phyloP scores from a whole-genome alignment of 2,113 vertebrate species.

The Litocranius walleri region DNA sequence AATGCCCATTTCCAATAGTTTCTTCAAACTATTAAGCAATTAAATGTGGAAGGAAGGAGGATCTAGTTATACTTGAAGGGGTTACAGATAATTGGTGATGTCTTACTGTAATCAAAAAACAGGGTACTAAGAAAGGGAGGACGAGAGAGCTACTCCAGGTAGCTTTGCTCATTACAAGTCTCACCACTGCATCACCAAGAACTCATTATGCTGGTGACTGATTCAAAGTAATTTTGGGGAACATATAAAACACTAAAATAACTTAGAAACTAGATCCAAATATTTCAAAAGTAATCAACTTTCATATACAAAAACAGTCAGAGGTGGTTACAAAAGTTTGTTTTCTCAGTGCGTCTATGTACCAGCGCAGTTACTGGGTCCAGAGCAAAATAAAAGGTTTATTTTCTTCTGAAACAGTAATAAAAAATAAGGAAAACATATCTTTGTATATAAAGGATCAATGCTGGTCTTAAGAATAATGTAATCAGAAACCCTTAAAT shows the following conservation, averaged over 20 bases:
- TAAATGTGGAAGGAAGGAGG: constrained; percentile 90
- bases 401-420: constrained; percentile 91
- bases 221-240: constrained; percentile 86
- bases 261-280: constrained; percentile 99
- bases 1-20: constrained; percentile 92
- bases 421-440: constrained; percentile 91
- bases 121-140: constrained; percentile 87
- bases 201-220: constrained; percentile 90
- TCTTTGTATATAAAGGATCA: constrained; percentile 99
- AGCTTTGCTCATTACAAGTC: constrained; percentile 81
- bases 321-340: constrained; percentile 93
- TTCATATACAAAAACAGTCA: constrained; percentile 98
- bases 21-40: constrained; percentile 96
- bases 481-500: constrained; percentile 98
- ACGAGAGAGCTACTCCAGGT: constrained; percentile 92
- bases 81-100: constrained; percentile 77
- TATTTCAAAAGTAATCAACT: constrained; percentile 96
- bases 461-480: constrained; percentile 98
- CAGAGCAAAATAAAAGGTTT: constrained; percentile 96
- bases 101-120: constrained; percentile 85
- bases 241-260: constrained; percentile 99
- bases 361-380: constrained; percentile 97
- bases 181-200: constrained; percentile 85
- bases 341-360: constrained; percentile 99
- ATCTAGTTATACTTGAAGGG: constrained; percentile 89